Conservation (phyloP, 2,113 vertebrate genomes). For the Callipepla californica region DNA sequence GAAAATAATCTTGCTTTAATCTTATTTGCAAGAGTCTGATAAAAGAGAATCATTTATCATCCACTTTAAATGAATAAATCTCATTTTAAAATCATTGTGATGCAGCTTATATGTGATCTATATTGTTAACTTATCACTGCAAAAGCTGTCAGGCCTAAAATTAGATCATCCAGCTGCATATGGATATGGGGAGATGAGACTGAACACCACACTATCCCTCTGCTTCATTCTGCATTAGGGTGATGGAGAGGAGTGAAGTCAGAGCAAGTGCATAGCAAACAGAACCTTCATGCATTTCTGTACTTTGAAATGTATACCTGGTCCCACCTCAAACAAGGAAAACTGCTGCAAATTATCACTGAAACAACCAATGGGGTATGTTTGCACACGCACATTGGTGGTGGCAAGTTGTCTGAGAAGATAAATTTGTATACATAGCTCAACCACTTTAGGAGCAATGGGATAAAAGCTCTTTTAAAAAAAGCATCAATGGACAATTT, state of each 20-base stretch:
- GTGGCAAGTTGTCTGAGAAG: background rate
- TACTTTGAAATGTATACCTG: background rate
- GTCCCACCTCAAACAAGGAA: background rate
- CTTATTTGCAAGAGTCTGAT: slow-evolving; percentile 54
- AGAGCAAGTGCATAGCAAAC: background rate
- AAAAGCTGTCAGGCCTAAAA: slow-evolving; percentile 29
- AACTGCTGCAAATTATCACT: background rate
- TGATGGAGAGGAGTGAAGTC: background rate
- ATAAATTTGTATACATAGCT: background rate
- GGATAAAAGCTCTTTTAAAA: background rate
- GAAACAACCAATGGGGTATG: background rate
- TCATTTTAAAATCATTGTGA: slow-evolving; percentile 61
- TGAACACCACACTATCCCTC: background rate
- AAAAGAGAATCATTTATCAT: slow-evolving; percentile 65
- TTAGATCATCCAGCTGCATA: slow-evolving; percentile 16
- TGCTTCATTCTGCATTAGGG: background rate
- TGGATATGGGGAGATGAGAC: slow-evolving; percentile 14
- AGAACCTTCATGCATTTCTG: background rate
- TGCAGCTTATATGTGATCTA: slow-evolving; percentile 34
- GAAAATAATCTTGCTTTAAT: slow-evolving; percentile 63
- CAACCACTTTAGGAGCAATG: background rate
- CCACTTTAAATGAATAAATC: slow-evolving; percentile 64
- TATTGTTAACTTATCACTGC: slow-evolving; percentile 38
- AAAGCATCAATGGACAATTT: background rate
- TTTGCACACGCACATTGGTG: rapidly evolving